Evolutionary conservation across 2,797 vertebrate genomes (phyloP), one percentile per base, ranked within the genome.

Genomic region (Brachyalestes nurse): DNA sequence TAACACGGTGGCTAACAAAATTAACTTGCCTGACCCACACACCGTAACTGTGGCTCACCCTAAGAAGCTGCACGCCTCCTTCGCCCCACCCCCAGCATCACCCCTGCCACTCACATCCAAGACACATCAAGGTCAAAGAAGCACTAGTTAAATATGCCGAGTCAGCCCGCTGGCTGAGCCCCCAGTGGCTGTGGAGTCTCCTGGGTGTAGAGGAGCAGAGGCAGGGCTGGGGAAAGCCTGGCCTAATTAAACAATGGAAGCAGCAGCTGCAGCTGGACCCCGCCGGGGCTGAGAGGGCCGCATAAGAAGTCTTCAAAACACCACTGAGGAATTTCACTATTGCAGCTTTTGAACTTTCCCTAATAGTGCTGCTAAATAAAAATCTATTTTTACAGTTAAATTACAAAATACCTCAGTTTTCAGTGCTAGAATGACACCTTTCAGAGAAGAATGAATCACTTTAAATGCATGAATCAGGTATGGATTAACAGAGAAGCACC

Each of bases 61-160:
- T 34, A 28, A 25, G n/a, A 14, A 38, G 2, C 58, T 9, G 58
- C 58, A 23, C 58, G 6, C 16, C 61, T 13, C 4, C 12, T 1
- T 4, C 9, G 42, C 7, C 67, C 17, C 72, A 6, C 70, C 28
- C 5, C 17, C 19, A 47, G 0, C 58, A 5, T 14, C 58, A 28
- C 70, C 21, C 28, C 23, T 38, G n/a, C 25, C 14, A 40, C 13
- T 23, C n/a, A 49, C 70, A 28, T 72, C 49, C 25, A 57, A 72
- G 49, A 25, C 70, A 72, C 28, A 55, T 72, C 70, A 67, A 72
- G 70, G 70, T 72, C 70, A 72, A 72, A 72, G 70, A 21, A 55
- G 7, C 25, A 5, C 51, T 72, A 57, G 70, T 57, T 72, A 72
- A 55, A 28, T 38, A 38, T 72, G 70, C 28, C 70, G 49, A 55